phyloP scores from a whole-genome alignment of 30 jellyfish, hydroid and myxozoan genomes.

The Haliclystus octoradiatus region DNA sequence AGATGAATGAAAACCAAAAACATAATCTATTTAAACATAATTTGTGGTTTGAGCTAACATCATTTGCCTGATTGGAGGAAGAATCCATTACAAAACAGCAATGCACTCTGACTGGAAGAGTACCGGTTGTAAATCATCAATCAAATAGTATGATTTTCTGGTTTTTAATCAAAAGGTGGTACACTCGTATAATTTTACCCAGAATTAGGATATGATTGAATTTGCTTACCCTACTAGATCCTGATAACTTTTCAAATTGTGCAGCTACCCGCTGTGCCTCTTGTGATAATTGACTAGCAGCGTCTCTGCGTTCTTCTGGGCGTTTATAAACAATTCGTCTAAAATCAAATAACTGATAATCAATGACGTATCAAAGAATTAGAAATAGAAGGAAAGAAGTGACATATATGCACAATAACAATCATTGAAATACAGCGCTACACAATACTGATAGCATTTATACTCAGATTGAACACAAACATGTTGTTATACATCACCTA shows the following conservation, averaged over 20 bases:
- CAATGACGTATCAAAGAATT: not conserved
- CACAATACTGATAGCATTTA: slow-evolving; percentile 1
- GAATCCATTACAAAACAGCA: too few species aligned
- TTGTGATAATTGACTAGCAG: slow-evolving; percentile 40
- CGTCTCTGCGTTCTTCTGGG: slow-evolving; percentile 71
- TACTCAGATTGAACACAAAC: too few species aligned
- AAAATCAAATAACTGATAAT: not conserved
- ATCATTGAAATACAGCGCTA: not conserved
- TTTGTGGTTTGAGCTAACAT: too few species aligned
- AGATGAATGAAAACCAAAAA: too few species aligned
- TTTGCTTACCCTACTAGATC: too few species aligned
- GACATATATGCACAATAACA: not conserved
- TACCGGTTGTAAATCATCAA: too few species aligned
- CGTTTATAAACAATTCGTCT: slow-evolving; percentile 63
- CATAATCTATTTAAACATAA: too few species aligned
- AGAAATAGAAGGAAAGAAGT: not conserved
- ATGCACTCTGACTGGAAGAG: too few species aligned
- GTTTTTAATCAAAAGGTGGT: not conserved
- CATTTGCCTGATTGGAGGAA: too few species aligned
- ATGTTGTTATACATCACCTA: too few species aligned
- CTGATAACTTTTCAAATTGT: slow-evolving; percentile 40
- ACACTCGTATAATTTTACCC: slow-evolving; percentile 34
- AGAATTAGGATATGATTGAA: too few species aligned
- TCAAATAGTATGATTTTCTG: too few species aligned
- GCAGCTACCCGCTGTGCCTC: slow-evolving; percentile 68